Evolutionary conservation across 2,888 invertebrate genomes (phyloP).

Genomic region (Tipula lateralis): DNA sequence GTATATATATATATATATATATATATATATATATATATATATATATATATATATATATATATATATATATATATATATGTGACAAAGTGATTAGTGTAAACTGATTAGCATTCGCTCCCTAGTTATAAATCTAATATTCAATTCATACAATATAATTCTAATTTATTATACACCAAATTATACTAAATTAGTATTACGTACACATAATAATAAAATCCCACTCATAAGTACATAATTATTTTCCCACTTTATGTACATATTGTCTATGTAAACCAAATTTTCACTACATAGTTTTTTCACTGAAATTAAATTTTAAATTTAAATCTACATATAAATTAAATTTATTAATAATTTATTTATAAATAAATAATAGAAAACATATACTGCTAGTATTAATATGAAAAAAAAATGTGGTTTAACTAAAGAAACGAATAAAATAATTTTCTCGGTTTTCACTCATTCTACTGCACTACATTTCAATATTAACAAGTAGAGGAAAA

Average conservation of each 20-base stretch:
- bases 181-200: background rate
- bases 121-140: background rate
- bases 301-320: background rate
- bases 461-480: background rate
- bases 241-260: no score
- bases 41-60: conserved; percentile 7
- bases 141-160: background rate
- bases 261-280: background rate
- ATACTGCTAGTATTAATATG: background rate
- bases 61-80: background rate
- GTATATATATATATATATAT: background rate
- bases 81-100: background rate
- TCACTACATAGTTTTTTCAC: background rate
- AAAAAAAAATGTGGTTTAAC: background rate
- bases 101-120: background rate
- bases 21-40: conserved; percentile 5
- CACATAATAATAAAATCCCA: background rate
- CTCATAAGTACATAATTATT: background rate
- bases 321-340: background rate
- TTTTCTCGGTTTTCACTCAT: background rate
- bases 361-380: background rate
- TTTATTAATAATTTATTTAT: background rate
- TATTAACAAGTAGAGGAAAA: background rate
- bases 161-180: background rate
- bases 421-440: background rate